phyloP scores from a whole-genome alignment of 2,888 invertebrate species.

The Mylabris sibirica region DNA sequence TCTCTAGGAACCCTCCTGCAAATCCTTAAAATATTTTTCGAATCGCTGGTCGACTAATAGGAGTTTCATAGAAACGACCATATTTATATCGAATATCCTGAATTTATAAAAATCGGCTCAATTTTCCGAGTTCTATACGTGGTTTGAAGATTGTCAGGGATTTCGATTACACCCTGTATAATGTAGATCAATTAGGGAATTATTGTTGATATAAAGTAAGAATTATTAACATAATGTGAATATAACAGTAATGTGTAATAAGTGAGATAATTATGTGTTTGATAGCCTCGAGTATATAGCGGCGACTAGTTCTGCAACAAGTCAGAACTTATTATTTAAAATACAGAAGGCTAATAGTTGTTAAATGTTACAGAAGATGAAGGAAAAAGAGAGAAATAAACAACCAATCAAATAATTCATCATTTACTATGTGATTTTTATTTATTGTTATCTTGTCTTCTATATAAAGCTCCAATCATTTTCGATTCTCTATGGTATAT shows the following conservation, averaged over 20 bases:
- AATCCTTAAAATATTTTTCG: too few species aligned
- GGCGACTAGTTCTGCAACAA: slow-evolving; percentile 14
- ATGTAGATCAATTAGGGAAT: slow-evolving; percentile 2
- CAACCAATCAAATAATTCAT: background rate
- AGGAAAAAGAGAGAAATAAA: background rate
- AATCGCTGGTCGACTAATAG: too few species aligned
- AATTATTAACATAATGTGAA: slow-evolving; percentile 9
- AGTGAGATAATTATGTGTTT: slow-evolving; percentile 14
- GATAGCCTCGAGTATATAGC: slow-evolving; percentile 8
- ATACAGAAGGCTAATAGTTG: slow-evolving; percentile 12
- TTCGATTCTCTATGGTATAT: background rate
- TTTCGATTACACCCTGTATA: too few species aligned
- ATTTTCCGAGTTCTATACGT: too few species aligned
- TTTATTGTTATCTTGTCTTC: background rate
- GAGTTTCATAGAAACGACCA: too few species aligned
- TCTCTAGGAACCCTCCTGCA: too few species aligned
- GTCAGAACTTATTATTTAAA: background rate
- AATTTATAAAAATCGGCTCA: too few species aligned
- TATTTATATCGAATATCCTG: too few species aligned
- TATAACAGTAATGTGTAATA: slow-evolving; percentile 8
- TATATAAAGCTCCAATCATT: background rate
- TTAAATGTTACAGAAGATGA: background rate
- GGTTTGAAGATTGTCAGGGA: too few species aligned
- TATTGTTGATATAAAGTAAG: slow-evolving; percentile 9
- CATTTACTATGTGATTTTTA: background rate